Evolutionary conservation across 1,140 invertebrate species (phyloP).

Genomic region (Trichogramma pretiosum): DNA sequence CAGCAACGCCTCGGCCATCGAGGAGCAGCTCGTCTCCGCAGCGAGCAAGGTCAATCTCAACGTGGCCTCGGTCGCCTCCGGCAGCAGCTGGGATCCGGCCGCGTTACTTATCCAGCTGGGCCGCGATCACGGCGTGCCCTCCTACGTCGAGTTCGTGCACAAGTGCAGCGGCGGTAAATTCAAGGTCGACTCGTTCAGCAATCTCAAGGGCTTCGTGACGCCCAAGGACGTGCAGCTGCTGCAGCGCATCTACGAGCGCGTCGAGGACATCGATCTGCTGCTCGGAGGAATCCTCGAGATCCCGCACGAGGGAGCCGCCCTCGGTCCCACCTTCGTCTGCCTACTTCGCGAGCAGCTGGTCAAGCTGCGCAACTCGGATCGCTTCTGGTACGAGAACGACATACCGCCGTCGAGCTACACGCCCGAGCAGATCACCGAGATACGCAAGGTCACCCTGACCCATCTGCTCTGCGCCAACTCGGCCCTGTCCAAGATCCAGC

Average conservation of each 20-base stretch:
- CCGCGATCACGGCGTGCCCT: constrained; percentile 84
- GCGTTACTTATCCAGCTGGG: constrained; percentile 57
- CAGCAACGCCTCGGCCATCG: constrained; percentile 29
- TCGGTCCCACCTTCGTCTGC: constrained; percentile 83
- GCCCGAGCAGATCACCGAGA: constrained; percentile 73
- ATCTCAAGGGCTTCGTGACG: constrained; percentile 56
- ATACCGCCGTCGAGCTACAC: constrained; percentile 79
- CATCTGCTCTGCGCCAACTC: constrained; percentile 79
- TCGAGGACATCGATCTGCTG: constrained; percentile 80
- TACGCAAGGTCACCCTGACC: constrained; percentile 73
- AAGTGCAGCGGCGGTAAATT: constrained; percentile 55
- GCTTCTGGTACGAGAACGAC: constrained; percentile 96
- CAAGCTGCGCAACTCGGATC: constrained; percentile 69
- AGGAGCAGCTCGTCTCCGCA: constrained; percentile 31
- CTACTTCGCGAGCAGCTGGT: constrained; percentile 72
- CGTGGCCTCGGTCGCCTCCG: constrained; percentile 18
- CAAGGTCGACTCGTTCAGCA: constrained; percentile 51
- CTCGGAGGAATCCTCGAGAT: constrained; percentile 77
- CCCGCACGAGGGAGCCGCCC: constrained; percentile 65
- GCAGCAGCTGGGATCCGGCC: constrained; percentile 30
- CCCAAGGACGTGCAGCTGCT: constrained; percentile 50
- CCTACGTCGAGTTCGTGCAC: constrained; percentile 68
- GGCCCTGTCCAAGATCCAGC: constrained; percentile 56
- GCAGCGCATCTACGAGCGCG: constrained; percentile 55
- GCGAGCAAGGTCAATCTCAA: constrained; percentile 37